Base-by-base conservation (phyloP, 2,113 vertebrate genomes). In the Cochlearius cochlearius region DNA sequence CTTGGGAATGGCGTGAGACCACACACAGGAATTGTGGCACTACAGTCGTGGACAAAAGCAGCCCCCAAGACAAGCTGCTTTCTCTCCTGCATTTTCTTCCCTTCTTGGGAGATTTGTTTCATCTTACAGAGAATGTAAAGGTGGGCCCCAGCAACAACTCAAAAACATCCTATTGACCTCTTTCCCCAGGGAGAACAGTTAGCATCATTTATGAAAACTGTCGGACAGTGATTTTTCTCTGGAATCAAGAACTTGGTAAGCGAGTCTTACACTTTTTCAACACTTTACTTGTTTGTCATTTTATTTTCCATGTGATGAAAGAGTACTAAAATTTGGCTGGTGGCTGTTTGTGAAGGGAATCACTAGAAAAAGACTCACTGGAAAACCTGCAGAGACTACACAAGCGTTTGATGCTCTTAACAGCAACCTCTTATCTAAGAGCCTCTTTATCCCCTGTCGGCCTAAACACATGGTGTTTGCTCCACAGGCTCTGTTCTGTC, bases 341-440 rank as follows among this genome's bases (percentile, higher is more conserved):
- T 88, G 81, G 80, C 86, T 97, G 84, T 76, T 96, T 94, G 59
- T 66, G 77, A 96, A 75, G 68, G 49, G 66, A 95, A 84, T 38
- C 73, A 43, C 69, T 45, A 82, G 92, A 76, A 81, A 75, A 94
- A 91, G 78, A 55, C 66, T 87, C 62, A 58, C 16, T 0, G 1
- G 89, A 86, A 95, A 96, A 94, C 86, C 91, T 85, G 88, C 66
- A 94, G 92, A 92, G 92, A 93, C 68, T 73, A 96, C 90, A 95
- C 19, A 75, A 79, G 76, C 15, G 23, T 78, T 71, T 81, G 90
- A 92, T 8, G 21, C 79, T 91, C 60, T 75, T 87, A 91, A 85
- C 68, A 94, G 89, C 69, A 69, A 85, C 55, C 62, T 95, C 91
- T 96, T 96, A 92, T 78, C 43, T 87, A 50, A 94, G 72, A 95